Evolutionary conservation across 2,888 invertebrate genomes (phyloP).

Genomic region (Ommatoiulus sabulosus): DNA sequence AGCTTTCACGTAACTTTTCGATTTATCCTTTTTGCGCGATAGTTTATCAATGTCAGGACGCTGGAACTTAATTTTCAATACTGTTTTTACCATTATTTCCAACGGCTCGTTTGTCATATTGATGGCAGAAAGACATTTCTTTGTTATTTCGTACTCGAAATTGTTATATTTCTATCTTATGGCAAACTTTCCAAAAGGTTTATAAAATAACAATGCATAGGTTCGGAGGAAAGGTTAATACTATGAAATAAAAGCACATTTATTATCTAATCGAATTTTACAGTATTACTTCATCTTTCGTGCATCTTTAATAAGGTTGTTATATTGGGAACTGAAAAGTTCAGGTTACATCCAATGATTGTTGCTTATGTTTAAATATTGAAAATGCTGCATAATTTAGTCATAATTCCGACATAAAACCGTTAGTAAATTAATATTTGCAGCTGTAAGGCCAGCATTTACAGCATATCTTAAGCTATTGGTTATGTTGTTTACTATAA

Average conservation of each 20-base stretch:
- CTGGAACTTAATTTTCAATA: constrained; percentile 41
- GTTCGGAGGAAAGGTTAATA: background rate
- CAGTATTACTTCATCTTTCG: too few species aligned
- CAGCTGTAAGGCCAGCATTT: background rate
- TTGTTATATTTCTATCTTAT: background rate
- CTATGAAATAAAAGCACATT: background rate
- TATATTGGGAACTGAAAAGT: too few species aligned
- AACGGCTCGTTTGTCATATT: background rate
- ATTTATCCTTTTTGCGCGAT: background rate
- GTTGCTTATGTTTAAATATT: too few species aligned
- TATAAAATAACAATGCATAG: background rate
- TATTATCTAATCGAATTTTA: too few species aligned
- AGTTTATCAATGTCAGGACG: constrained; percentile 33
- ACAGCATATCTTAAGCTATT: background rate
- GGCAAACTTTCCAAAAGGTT: background rate
- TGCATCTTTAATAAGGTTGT: too few species aligned
- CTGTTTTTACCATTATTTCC: constrained; percentile 41
- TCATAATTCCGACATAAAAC: too few species aligned
- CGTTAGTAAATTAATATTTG: background rate
- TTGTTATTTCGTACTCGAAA: background rate
- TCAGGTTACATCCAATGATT: too few species aligned
- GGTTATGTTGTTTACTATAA: background rate
- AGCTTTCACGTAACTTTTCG: background rate
- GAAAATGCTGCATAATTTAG: too few species aligned
- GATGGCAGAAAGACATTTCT: background rate